Evolutionary conservation across 2,797 vertebrate species (phyloP), one percentile per base, ranked within the genome.

Genomic region (Pangasius macronema): DNA sequence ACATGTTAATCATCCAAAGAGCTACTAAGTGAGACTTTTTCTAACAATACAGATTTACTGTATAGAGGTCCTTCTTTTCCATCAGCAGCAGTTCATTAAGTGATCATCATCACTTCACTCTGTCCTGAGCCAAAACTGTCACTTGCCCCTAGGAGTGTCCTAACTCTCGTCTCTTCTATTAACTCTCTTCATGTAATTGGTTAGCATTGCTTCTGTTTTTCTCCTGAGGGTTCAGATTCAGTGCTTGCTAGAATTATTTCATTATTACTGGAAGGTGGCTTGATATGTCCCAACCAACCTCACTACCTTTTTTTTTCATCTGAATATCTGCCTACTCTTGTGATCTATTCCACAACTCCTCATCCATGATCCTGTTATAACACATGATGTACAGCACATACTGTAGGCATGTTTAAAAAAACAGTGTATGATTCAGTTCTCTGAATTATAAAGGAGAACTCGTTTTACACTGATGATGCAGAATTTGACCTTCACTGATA

Each of bases 381-480:
- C 30, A 57, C 53, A 57, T 76, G 46, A 30, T 51, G 14, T 18
- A 53, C 27, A 76, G 73, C 46, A n/a, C 42, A 49, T 76, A 76
- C 46, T 55, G 8, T 33, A 36, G 20, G n/a, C 9, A 10, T 42
- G 24, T 77, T 70, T 36, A 7, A 18, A 22, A 9, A 76, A 16
- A 4, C 46, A n/a, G 73, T 18, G 46, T 20, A 22, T 33, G n/a
- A 55, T 30, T 27, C 30, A 39, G 33, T 5, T 82, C 13, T 46
- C 36, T 46, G 79, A 82, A 82, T 63, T 36, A 61, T 79, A 22
- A 79, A 57, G 49, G 2, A 55, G n/a, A 77, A 77, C 49, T 36
- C 20, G 0, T 63, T 57, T 79, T 33, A 55, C 51, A 13, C 1
- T 79, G n/a, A 57, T 79, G 33, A 16, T 59, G 55, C 55, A 82